Evolutionary conservation across 2,113 vertebrate species (phyloP).

Genomic region (Carlito syrichta): DNA sequence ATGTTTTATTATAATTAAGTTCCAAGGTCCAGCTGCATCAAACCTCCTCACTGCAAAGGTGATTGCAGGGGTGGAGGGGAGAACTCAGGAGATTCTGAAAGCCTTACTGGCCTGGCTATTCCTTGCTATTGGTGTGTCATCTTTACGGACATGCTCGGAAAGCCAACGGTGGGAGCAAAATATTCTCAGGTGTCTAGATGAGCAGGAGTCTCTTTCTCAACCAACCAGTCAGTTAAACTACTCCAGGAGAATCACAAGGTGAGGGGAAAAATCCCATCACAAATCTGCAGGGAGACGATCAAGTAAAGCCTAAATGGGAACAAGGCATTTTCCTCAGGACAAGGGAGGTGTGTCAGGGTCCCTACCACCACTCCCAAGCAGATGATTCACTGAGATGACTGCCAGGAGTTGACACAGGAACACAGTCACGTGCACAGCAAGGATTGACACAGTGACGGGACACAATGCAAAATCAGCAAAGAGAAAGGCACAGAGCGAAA

Average conservation of each 20-base stretch:
- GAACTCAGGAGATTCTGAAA: background rate
- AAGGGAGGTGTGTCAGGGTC: background rate
- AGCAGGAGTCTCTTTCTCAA: background rate
- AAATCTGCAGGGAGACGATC: background rate
- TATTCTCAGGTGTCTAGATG: background rate
- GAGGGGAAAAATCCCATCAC: background rate
- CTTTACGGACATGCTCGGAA: background rate
- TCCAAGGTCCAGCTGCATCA: background rate
- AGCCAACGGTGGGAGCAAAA: background rate
- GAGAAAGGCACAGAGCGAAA: background rate
- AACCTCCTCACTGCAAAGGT: background rate
- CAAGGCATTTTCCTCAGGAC: background rate
- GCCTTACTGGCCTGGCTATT: rapidly evolving
- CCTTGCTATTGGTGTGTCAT: rapidly evolving
- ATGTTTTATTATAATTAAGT: background rate
- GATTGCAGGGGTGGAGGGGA: background rate
- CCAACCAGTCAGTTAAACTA: background rate
- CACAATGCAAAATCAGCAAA: rapidly evolving
- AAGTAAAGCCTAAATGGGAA: background rate
- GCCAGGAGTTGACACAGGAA: background rate
- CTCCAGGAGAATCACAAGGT: too few relatives aligned
- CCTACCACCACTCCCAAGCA: background rate
- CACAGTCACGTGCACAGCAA: rapidly evolving
- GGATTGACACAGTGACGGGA: background rate
- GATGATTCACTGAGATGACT: too few relatives aligned